These are phyloP conservation scores for Coccyzus lansbergi DNA, from an alignment of 2,797 vertebrate species.

Conservation along the genomic window DNA sequence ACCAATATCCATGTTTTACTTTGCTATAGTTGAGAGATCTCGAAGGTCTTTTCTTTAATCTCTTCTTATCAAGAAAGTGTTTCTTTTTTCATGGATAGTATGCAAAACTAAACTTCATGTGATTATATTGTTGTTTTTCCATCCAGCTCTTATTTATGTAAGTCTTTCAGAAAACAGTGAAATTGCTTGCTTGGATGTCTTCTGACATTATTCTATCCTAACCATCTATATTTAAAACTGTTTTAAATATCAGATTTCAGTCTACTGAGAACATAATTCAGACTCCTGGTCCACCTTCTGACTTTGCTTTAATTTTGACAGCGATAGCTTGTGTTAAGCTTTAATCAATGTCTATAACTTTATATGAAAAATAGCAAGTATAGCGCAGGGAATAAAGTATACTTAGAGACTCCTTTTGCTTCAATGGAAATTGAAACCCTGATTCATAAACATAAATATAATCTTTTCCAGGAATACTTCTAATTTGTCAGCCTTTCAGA, in stretches of 20 bases:
- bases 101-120: slow-evolving; percentile 11
- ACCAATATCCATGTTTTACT: slow-evolving; percentile 5
- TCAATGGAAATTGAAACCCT: neutral
- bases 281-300: neutral
- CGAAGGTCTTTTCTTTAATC: neutral
- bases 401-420: neutral
- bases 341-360: neutral
- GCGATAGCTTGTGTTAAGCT: neutral
- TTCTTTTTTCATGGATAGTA: slow-evolving; percentile 1
- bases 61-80: neutral
- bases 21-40: slow-evolving; percentile 25
- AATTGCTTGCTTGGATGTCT: neutral
- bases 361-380: neutral
- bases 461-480: neutral
- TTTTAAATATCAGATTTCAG: neutral
- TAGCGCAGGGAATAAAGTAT: neutral
- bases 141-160: neutral
- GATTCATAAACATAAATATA: neutral
- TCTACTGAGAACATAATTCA: neutral
- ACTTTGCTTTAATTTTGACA: neutral
- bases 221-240: neutral
- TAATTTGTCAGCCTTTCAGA: neutral
- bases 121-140: neutral
- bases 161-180: neutral
- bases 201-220: neutral